Conservation (phyloP, 2,888 invertebrate genomes). For the Arge pagana region DNA sequence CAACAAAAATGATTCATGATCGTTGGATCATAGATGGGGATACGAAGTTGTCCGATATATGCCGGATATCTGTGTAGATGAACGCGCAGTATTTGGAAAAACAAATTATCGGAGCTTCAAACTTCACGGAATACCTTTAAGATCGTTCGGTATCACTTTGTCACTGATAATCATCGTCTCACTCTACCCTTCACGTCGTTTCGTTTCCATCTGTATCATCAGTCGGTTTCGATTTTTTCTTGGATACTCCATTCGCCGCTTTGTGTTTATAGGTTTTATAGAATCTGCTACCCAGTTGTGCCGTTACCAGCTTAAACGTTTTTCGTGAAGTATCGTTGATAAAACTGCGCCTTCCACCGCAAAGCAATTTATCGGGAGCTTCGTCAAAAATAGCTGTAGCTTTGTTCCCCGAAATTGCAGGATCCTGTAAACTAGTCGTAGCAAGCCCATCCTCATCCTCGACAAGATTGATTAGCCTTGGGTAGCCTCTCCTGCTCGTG, state of each 20-base stretch:
- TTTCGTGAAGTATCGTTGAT: constrained; percentile 32
- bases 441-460: constrained; percentile 19
- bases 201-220: neutral
- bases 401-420: neutral
- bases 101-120: too few species aligned
- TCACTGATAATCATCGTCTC: too few species aligned
- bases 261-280: constrained; percentile 39
- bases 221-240: neutral
- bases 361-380: constrained; percentile 18
- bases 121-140: too few species aligned
- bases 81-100: too few species aligned
- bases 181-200: neutral
- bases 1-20: too few species aligned
- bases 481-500: constrained; percentile 34
- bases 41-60: too few species aligned
- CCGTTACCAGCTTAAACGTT: constrained; percentile 31
- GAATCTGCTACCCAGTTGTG: constrained; percentile 36
- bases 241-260: constrained; percentile 15
- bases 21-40: too few species aligned
- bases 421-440: neutral
- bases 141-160: too few species aligned
- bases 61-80: too few species aligned
- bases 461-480: constrained; percentile 40
- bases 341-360: constrained; percentile 32
- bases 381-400: neutral